phyloP scores from a whole-genome alignment of 2,797 vertebrate genomes.

The Betta splendens region DNA sequence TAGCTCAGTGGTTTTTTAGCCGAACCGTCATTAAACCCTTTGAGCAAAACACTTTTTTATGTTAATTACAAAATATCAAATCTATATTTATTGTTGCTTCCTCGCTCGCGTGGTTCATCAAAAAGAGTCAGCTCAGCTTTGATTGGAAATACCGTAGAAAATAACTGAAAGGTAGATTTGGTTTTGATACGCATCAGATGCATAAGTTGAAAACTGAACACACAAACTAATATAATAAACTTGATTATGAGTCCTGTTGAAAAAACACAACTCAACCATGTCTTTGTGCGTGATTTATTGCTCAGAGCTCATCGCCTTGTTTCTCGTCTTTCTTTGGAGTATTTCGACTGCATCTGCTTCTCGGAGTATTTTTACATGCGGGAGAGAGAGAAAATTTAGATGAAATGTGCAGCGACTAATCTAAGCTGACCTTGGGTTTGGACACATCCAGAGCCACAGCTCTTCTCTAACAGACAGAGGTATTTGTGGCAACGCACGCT shows the following conservation, averaged over 20 bases:
- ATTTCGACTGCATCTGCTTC: not conserved
- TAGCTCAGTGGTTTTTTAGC: not conserved
- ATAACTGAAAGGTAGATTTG: not conserved
- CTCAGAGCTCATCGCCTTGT: not conserved
- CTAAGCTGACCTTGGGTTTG: not conserved
- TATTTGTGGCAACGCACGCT: conserved; percentile 22
- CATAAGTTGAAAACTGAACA: too few species aligned
- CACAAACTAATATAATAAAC: too few species aligned
- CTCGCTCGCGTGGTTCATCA: not conserved
- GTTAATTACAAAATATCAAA: conserved; percentile 1
- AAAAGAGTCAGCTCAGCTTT: not conserved
- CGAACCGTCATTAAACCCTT: not conserved
- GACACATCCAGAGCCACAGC: not conserved
- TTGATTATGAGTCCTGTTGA: too few species aligned
- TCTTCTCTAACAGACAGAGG: conserved; percentile 2
- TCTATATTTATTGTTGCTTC: conserved; percentile 1
- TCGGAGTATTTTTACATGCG: not conserved
- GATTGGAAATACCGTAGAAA: not conserved
- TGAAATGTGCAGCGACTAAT: not conserved
- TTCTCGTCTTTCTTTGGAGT: not conserved
- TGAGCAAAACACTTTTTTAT: not conserved
- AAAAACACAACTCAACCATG: not conserved
- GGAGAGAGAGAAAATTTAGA: not conserved
- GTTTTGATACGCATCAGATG: too few species aligned
- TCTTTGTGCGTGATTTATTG: not conserved